Percentiles rank a stretch among this genome's conserved stretches.
These are phyloP conservation scores for Trichonephila inaurata DNA, from an alignment of 1,140 invertebrate species.

Conservation along the genomic window DNA sequence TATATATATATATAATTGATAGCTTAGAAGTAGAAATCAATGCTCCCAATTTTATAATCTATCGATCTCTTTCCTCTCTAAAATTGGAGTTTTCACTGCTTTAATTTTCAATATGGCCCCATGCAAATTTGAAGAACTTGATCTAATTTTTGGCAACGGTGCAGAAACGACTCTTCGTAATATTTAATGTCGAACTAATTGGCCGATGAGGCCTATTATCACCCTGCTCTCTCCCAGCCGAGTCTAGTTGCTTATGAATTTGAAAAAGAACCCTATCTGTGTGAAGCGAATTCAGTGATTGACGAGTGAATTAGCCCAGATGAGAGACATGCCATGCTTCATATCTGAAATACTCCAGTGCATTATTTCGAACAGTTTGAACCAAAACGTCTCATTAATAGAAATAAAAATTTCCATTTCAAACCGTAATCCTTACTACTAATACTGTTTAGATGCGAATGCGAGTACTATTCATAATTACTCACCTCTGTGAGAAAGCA, in stretches of 20 bases:
- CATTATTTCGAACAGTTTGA: not conserved
- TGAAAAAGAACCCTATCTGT: not conserved
- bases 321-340: not conserved
- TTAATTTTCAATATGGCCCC: not conserved
- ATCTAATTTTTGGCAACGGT: not conserved
- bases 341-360: not conserved
- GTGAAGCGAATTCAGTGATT: not conserved
- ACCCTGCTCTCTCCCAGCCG: not conserved
- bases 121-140: not conserved
- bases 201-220: not conserved
- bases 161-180: not conserved
- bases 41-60: too few species aligned
- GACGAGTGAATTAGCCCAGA: not conserved
- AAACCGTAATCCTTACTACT: not conserved
- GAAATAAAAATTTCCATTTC: not conserved
- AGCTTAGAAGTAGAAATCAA: not conserved
- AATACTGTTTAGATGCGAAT: not conserved
- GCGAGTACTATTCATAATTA: not conserved
- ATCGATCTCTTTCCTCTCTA: too few species aligned
- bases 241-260: not conserved
- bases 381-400: not conserved
- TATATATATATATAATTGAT: not conserved
- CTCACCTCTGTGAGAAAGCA: not conserved
- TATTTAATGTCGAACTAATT: not conserved
- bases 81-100: not conserved